Base-by-base conservation (phyloP, 2,888 invertebrate genomes). In the Ectropis crepuscularia region DNA sequence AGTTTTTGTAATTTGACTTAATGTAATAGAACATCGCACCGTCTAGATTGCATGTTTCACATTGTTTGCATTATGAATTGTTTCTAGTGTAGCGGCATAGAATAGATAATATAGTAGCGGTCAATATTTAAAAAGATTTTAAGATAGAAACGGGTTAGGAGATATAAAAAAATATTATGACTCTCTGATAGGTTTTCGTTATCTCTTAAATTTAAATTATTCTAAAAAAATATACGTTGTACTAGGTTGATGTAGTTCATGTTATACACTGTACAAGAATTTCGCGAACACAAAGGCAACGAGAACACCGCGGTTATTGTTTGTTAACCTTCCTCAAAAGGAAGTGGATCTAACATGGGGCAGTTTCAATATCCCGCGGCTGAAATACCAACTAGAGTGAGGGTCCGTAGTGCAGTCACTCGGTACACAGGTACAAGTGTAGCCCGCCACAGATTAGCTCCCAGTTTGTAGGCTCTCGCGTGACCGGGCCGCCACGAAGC, bases 401-500 rank as follows among this genome's bases (percentile, higher is more conserved):
- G 62, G 65, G 62, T 61, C 41, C 61, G 61, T 58, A 55, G 63
- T 70, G 69, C 69, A 70, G 68, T 65, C 63, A 65, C 62, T 63
- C 47, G 67, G 69, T 71, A 69, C 69, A 71, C 65, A 66, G 66
- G 75, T 82, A 83, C 87, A 82, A 86, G 87, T 85, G 85, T 83
- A 79, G 71, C 67, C 70, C 28, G 10, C 48, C 53, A 59, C 39
- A 64, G 63, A 50, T 55, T 63, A 59, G 43, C 7, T 6, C 16
- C 37, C 51, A 64, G 64, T 54, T 48, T 58, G 50, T 50, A 7
- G 46, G 55, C 10, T 0, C 80, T 83, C 84, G 88, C 90, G 90
- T 89, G 90, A 89, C 90, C 84, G 78, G 85, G 76, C 82, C 76
- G 79, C 81, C 87, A 87, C 88, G 87, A 86, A 75, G 83, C 81